Evolutionary conservation across 2,888 invertebrate genomes (phyloP).

Genomic region (Hanleya hanleyi): DNA sequence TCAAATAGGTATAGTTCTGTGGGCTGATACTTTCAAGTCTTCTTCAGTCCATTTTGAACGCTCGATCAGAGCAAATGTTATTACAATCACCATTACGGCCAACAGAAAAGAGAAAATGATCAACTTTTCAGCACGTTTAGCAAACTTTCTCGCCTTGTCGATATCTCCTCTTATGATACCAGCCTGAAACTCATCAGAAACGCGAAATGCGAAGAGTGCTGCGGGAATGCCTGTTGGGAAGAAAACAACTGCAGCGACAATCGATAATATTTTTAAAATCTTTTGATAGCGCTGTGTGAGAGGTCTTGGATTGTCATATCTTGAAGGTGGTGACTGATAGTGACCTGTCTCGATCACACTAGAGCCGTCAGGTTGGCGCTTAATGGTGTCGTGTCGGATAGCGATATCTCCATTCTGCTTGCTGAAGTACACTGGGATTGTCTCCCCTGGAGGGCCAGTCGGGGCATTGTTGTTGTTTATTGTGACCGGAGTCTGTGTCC

Average conservation of each 20-base stretch:
- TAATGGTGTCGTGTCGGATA: neutral
- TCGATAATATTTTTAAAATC: slow-evolving; percentile 50
- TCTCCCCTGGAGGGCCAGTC: neutral
- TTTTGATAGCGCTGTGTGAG: neutral
- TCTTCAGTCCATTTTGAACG: neutral
- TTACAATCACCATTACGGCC: slow-evolving; percentile 27
- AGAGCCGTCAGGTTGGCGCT: neutral
- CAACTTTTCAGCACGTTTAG: slow-evolving; percentile 51
- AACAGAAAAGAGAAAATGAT: slow-evolving; percentile 53
- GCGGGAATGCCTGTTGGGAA: slow-evolving; percentile 65
- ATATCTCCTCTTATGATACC: slow-evolving; percentile 60
- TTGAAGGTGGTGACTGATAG: neutral
- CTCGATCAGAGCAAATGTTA: neutral
- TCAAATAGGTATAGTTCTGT: no score
- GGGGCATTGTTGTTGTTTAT: neutral
- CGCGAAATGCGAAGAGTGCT: slow-evolving; percentile 49
- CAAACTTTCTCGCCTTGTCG: slow-evolving; percentile 55
- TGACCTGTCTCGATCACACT: neutral
- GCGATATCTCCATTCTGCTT: neutral
- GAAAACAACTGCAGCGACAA: slow-evolving; percentile 56
- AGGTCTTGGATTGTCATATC: neutral
- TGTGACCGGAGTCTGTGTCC: neutral
- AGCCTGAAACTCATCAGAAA: slow-evolving; percentile 53
- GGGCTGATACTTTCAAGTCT: no score
- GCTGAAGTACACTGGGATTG: neutral